These are phyloP conservation scores for Pseudomyrmex gracilis DNA, from an alignment of 1,140 invertebrate genomes.

Conservation along the genomic window DNA sequence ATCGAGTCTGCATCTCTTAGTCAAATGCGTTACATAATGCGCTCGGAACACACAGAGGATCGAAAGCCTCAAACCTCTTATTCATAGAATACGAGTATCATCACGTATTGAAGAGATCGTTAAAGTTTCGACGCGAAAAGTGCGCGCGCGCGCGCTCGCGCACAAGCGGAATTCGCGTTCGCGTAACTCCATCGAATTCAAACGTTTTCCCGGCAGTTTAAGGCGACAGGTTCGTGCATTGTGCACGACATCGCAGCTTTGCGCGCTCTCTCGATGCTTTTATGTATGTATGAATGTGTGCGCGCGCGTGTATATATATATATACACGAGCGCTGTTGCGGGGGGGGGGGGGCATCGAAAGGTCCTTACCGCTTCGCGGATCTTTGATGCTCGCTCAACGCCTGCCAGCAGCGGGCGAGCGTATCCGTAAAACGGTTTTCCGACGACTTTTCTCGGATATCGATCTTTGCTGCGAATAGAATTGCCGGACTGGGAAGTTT, in stretches of 20 bases:
- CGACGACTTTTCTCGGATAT: conserved; percentile 66
- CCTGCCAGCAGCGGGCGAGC: conserved; percentile 37
- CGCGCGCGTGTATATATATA: not conserved
- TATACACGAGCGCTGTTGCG: conserved; percentile 33
- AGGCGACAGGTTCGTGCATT: conserved; percentile 44
- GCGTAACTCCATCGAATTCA: conserved; percentile 5
- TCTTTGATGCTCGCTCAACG: conserved; percentile 62
- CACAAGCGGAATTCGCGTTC: conserved; percentile 12
- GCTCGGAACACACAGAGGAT: not conserved
- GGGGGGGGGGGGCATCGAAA: conserved; percentile 36
- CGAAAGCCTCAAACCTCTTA: not conserved
- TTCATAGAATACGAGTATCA: not conserved
- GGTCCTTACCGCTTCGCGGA: conserved; percentile 33
- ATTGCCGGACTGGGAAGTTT: conserved; percentile 58
- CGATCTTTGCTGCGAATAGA: conserved; percentile 68
- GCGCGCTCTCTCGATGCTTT: conserved; percentile 49
- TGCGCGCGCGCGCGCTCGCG: too few species aligned
- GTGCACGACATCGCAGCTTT: conserved; percentile 54
- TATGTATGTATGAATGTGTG: conserved; percentile 29
- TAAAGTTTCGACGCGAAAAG: not conserved
- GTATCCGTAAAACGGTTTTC: conserved; percentile 58
- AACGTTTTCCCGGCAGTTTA: conserved; percentile 31
- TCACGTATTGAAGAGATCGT: conserved; percentile 10
- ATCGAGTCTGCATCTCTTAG: too few species aligned
- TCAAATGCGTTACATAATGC: too few species aligned